Evolutionary conservation across 2,113 vertebrate species (phyloP).

Genomic region (Crocuta crocuta): DNA sequence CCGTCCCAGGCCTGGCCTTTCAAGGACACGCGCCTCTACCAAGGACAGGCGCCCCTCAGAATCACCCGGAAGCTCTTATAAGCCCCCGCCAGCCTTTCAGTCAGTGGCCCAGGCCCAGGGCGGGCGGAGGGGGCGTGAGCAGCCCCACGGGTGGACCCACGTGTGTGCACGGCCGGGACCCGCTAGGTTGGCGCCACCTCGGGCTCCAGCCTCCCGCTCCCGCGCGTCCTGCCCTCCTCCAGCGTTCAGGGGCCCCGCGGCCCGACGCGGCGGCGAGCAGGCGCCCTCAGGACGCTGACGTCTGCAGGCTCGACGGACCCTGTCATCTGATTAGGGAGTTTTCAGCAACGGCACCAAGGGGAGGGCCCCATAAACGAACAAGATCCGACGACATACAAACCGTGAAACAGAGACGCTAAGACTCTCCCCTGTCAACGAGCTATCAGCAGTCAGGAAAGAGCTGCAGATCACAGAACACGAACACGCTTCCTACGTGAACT

Average conservation of each 20-base stretch:
- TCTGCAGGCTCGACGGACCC: neutral
- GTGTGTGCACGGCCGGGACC: no score
- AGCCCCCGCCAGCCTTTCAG: neutral
- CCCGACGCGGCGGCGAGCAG: neutral
- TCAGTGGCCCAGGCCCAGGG: neutral
- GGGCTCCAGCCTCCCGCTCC: no score
- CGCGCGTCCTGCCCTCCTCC: neutral
- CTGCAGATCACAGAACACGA: neutral
- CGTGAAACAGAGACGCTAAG: neutral
- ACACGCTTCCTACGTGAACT: neutral
- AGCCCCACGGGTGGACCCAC: no score
- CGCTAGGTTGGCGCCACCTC: no score
- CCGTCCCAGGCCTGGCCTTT: neutral
- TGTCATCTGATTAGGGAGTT: neutral
- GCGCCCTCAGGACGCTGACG: no score
- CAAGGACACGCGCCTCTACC: neutral
- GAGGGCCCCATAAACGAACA: neutral
- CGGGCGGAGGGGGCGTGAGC: no score
- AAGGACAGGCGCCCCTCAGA: neutral
- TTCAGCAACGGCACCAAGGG: neutral
- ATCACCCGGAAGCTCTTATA: accelerated
- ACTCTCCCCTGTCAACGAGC: neutral
- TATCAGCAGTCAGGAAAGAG: neutral
- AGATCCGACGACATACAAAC: neutral
- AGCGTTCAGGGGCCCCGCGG: accelerated